Evolutionary conservation across 1,140 invertebrate genomes (phyloP), one percentile per base, ranked within the genome.

Genomic region (Heterodera carotae): DNA sequence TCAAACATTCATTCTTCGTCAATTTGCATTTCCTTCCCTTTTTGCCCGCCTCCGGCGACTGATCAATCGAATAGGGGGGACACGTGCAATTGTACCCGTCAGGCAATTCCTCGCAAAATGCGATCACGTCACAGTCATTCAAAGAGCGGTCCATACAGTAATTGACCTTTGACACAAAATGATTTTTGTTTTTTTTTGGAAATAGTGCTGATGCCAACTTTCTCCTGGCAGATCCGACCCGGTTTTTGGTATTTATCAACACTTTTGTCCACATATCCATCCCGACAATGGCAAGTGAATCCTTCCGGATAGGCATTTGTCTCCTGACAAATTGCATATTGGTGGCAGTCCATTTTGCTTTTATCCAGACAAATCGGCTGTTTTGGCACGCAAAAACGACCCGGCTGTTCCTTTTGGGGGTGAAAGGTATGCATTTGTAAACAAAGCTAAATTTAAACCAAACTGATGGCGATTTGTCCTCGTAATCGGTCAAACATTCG

Each of bases 81-180:
- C 85, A 88, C 36, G 82, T 67, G 77, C 85, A 86, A 8, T 75
- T 83, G 84, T 81, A 86, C 22, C 85, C 86, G 22, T 88, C 82
- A 6, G 75, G 53, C 15, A 82, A 70, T 76, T 86, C 85, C 69
- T 88, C 80, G 75, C 85, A 86, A 43, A 88, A 83, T 39, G 83
- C 85, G 29, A 85, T 36, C 22, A 81, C 70, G 67, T 88, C 83
- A 70, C 85, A 86, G 69, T 86, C 85, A 71, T 88, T 88, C 48
- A 88, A 69, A 12, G 66, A 75, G 36, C 85, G 53, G 70, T 85
- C 86, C 15, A 86, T 78, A 76, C 85, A 86, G 76, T 88, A 84
- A 62, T 86, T 88, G 2, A 86, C 76, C 76, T 77, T 56, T 12
- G 48, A n/a, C n/a, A n/a, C n/a, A n/a, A n/a, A n/a, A n/a, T n/a